phyloP scores from a whole-genome alignment of 2,888 invertebrate species.

The Mellilla xanthometata region DNA sequence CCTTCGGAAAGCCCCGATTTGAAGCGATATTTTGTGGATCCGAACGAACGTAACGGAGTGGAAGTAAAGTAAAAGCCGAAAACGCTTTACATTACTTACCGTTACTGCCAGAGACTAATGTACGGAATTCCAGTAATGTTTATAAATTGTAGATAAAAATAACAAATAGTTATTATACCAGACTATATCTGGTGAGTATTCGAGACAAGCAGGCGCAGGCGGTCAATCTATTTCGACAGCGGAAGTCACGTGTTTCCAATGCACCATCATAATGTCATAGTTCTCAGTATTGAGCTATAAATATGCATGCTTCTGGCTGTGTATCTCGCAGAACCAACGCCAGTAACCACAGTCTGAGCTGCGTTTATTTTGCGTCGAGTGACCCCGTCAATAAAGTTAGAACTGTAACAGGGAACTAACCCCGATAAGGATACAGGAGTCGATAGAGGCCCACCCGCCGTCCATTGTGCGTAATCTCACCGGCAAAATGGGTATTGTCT shows the following conservation, averaged over 20 bases:
- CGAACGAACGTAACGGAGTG: constrained; percentile 33
- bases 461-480: constrained; percentile 50
- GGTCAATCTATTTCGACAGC: constrained; percentile 64
- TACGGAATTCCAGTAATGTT: background rate
- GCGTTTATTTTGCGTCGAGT: background rate
- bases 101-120: background rate
- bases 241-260: constrained; percentile 67
- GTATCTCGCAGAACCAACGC: constrained; percentile 2
- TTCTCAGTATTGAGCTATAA: constrained; percentile 68
- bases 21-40: constrained; percentile 33
- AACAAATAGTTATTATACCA: constrained; percentile 16
- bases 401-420: background rate
- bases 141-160: constrained; percentile 2
- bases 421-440: constrained; percentile 32
- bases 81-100: constrained; percentile 11
- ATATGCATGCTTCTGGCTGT: constrained; percentile 53
- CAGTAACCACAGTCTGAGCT: background rate
- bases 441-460: constrained; percentile 58
- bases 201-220: constrained; percentile 36
- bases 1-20: constrained; percentile 33
- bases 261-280: constrained; percentile 65
- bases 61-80: constrained; percentile 23
- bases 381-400: constrained; percentile 1
- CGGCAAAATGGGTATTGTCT: constrained; percentile 58
- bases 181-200: constrained; percentile 13